These are phyloP conservation scores for Zaprionus inermis DNA, from an alignment of 1,140 invertebrate genomes.

Conservation along the genomic window DNA sequence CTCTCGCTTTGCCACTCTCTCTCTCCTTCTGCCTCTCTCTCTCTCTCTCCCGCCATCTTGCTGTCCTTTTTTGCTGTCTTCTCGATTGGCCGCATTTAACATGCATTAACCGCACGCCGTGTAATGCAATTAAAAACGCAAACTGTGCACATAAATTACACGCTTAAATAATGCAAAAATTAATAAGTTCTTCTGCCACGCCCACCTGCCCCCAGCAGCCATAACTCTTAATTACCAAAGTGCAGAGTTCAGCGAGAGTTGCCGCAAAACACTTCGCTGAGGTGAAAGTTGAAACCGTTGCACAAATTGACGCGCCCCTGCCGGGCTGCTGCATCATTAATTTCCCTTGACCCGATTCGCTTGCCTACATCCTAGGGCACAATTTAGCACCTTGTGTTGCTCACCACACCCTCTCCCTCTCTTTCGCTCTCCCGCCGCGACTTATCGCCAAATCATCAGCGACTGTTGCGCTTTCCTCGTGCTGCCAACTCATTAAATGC, in stretches of 20 bases:
- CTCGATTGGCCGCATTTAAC: conserved; percentile 72
- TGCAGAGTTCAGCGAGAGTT: conserved; percentile 32
- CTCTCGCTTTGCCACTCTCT: neutral
- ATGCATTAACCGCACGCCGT: conserved; percentile 75
- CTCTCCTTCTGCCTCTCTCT: neutral
- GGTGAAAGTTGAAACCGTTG: conserved; percentile 26
- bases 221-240: conserved; percentile 75
- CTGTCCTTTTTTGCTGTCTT: neutral
- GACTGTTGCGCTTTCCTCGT: conserved; percentile 30
- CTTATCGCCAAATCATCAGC: conserved; percentile 32
- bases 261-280: conserved; percentile 21
- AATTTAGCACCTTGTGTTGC: conserved; percentile 40
- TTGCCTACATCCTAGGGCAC: conserved; percentile 20
- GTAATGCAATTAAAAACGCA: conserved; percentile 80
- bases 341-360: conserved; percentile 52
- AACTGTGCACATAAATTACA: conserved; percentile 79
- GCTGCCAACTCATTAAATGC: conserved; percentile 56
- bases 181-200: conserved; percentile 66
- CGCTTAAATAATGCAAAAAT: conserved; percentile 81
- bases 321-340: conserved; percentile 52
- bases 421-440: neutral
- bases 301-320: conserved; percentile 25
- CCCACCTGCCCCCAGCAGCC: conserved; percentile 16
- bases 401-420: neutral
- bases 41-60: conserved; percentile 7